A percentile compares a stretch with the other conserved stretches of the same genome.
Conservation (phyloP, 2,113 vertebrate species). For the Cisticola juncidis region DNA sequence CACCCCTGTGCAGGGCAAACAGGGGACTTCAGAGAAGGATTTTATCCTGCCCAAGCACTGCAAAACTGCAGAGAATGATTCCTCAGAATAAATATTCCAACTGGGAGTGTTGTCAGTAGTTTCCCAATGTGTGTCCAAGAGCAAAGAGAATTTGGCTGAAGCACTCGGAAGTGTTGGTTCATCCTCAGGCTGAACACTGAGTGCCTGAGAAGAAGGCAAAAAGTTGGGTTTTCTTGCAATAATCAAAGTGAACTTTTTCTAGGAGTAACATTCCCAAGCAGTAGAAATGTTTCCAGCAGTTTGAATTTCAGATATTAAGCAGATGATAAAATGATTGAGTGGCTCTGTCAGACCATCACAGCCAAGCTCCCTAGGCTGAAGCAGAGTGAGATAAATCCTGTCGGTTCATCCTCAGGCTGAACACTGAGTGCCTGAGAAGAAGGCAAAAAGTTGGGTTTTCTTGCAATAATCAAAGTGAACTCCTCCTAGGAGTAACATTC, state of each 20-base stretch:
- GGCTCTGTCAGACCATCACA: accelerated
- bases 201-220: not conserved
- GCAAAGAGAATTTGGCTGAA: not conserved
- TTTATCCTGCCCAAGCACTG: not conserved
- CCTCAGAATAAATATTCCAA: not conserved
- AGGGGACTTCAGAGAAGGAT: not conserved
- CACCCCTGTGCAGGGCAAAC: not conserved
- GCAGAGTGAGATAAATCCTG: not conserved
- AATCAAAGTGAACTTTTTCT: not conserved
- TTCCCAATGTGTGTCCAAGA: not conserved
- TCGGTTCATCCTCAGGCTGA: not conserved
- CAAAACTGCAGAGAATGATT: not conserved
- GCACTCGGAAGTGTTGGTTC: not conserved
- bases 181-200: not conserved
- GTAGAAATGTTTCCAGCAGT: not conserved
- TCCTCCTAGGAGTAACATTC: not conserved
- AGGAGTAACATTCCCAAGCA: not conserved
- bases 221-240: not conserved
- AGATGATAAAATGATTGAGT: not conserved
- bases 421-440: not conserved
- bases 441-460: not conserved
- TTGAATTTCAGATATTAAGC: not conserved
- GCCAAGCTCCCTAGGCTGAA: not conserved
- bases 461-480: not conserved
- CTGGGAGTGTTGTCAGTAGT: accelerated